Conservation (phyloP, 1,140 invertebrate genomes). For the Mya arenaria region DNA sequence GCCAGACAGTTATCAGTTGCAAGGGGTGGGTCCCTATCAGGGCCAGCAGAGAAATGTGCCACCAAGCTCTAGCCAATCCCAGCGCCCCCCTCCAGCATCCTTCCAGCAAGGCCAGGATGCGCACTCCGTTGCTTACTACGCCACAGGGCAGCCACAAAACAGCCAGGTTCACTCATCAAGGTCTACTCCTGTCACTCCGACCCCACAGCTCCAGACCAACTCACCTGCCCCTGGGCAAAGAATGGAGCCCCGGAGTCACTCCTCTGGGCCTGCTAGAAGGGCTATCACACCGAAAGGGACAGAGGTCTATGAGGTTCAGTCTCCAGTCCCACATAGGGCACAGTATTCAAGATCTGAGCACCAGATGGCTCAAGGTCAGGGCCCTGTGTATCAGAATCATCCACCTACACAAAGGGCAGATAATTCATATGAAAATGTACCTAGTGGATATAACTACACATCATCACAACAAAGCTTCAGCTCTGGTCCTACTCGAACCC, state of each 20-base stretch:
- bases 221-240: background rate
- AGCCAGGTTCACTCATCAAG: conserved; percentile 33
- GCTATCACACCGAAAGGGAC: background rate
- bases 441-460: background rate
- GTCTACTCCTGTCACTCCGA: conserved; percentile 35
- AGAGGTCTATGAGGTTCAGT: background rate
- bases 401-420: background rate
- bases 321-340: background rate
- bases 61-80: background rate
- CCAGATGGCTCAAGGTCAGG: background rate
- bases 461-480: background rate
- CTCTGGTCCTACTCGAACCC: conserved; percentile 6
- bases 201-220: conserved; percentile 25
- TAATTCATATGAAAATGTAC: conserved; percentile 36
- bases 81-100: background rate
- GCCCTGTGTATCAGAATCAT: conserved; percentile 26
- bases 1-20: too few species aligned
- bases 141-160: background rate
- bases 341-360: conserved; percentile 14
- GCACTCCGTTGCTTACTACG: background rate
- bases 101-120: background rate
- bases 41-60: background rate
- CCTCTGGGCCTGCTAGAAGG: conserved; percentile 29
- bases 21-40: too few species aligned
- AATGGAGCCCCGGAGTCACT: conserved; percentile 41